Conservation (phyloP, 92 coral and sea anemone species). For the Epizoanthus illoricatus region DNA sequence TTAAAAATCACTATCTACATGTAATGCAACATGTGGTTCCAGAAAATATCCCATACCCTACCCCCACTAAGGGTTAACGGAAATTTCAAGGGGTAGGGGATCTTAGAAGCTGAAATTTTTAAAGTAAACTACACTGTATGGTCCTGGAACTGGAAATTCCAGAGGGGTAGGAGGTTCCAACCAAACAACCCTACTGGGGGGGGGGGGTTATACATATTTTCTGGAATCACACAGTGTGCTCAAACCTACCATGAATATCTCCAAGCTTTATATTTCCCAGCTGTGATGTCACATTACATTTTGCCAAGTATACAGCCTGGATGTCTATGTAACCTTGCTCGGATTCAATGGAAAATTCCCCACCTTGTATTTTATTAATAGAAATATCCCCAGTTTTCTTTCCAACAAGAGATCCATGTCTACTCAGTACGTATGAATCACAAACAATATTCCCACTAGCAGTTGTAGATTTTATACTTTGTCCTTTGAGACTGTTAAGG, state of each 20-base stretch:
- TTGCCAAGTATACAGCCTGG: slow-evolving; percentile 66
- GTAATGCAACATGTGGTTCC: too few relatives aligned
- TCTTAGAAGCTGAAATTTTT: too few relatives aligned
- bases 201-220: neutral
- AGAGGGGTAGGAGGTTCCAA: neutral
- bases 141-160: too few relatives aligned
- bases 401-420: slow-evolving; percentile 58
- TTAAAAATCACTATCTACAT: neutral
- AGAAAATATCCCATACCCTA: too few relatives aligned
- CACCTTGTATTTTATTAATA: slow-evolving; percentile 82
- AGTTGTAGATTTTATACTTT: slow-evolving; percentile 52
- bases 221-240: too few relatives aligned
- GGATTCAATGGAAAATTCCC: slow-evolving; percentile 61
- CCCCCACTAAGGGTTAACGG: too few relatives aligned
- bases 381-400: slow-evolving; percentile 61
- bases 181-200: neutral
- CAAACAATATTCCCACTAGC: slow-evolving; percentile 68
- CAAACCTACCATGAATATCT: slow-evolving; percentile 84
- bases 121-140: too few relatives aligned
- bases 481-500: slow-evolving; percentile 61
- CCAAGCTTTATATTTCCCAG: slow-evolving; percentile 75
- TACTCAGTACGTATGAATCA: slow-evolving; percentile 65
- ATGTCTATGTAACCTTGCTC: slow-evolving; percentile 65
- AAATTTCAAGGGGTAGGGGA: too few relatives aligned
- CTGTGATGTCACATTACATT: slow-evolving; percentile 59